Conservation (phyloP, 2,797 vertebrate species). For the Salmo trutta region DNA sequence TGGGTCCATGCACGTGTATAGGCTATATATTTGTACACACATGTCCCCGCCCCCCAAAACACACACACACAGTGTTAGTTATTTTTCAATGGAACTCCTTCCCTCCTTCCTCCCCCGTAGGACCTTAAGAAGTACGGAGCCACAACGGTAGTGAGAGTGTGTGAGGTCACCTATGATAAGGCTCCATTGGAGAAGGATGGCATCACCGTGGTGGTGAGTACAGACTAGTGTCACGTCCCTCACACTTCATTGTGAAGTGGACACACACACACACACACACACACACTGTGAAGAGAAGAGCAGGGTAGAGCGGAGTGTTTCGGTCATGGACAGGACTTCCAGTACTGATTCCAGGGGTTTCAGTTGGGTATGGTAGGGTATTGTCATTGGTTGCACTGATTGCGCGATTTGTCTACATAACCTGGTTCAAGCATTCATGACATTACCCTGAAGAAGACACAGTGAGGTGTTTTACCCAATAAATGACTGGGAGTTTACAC, state of each 20-base stretch:
- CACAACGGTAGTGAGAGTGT: constrained; percentile 85
- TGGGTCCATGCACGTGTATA: too few species aligned
- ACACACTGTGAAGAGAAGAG: not conserved
- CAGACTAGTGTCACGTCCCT: not conserved
- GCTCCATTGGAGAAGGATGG: constrained; percentile 86
- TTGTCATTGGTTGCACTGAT: not conserved
- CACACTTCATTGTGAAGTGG: not conserved
- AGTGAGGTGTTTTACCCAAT: too few species aligned
- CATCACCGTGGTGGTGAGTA: constrained; percentile 83
- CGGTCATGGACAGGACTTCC: too few species aligned
- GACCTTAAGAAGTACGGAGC: constrained; percentile 87
- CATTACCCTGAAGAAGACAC: too few species aligned
- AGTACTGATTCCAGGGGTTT: too few species aligned
- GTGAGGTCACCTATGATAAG: constrained; percentile 87
- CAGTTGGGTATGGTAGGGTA: not conserved
- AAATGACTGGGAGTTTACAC: too few species aligned
- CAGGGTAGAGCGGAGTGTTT: not conserved
- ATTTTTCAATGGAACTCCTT: not conserved
- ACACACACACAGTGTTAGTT: not conserved
- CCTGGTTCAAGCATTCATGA: too few species aligned
- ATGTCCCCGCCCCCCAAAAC: too few species aligned
- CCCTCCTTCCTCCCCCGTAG: constrained; percentile 44
- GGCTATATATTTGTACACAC: too few species aligned
- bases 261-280: too few species aligned
- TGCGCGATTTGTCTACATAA: too few species aligned